A percentile compares a stretch with the other conserved stretches of the same genome.
Evolutionary conservation across 2,888 invertebrate species (phyloP).

Genomic region (Diogma glabrata): DNA sequence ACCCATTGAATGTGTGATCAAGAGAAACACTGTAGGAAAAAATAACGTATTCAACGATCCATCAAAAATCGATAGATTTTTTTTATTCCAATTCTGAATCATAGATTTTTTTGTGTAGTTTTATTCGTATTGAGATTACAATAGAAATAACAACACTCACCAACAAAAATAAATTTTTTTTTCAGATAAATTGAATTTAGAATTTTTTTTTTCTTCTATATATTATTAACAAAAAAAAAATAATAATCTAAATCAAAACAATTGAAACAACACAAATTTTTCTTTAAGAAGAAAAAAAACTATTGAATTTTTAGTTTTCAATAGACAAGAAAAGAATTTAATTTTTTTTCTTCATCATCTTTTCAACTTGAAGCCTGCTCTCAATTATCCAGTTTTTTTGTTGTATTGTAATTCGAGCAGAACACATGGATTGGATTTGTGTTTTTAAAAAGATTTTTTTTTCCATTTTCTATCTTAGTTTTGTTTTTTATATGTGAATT

Average conservation of each 20-base stretch:
- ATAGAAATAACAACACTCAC: slow-evolving; percentile 7
- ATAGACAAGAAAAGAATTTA: slow-evolving; percentile 1
- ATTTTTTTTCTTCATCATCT: slow-evolving; percentile 3
- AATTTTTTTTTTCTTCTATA: no score
- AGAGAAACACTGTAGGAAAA: neutral
- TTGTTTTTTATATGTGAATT: no score
- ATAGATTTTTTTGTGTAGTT: no score
- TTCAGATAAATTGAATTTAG: slow-evolving; percentile 6
- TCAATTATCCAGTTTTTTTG: slow-evolving; percentile 7
- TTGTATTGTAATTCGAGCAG: slow-evolving; percentile 8
- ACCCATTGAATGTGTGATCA: slow-evolving; percentile 7
- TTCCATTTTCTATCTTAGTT: no score
- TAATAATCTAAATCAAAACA: no score
- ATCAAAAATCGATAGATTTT: slow-evolving; percentile 3
- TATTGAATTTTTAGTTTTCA: neutral
- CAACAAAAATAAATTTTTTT: neutral
- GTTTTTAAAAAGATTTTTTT: neutral
- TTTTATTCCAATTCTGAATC: no score
- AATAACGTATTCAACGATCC: slow-evolving; percentile 4
- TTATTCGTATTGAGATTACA: slow-evolving; percentile 2
- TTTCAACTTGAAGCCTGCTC: slow-evolving; percentile 10
- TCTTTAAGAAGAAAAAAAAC: neutral
- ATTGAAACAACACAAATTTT: slow-evolving; percentile 3
- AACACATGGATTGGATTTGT: slow-evolving; percentile 7
- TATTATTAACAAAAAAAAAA: no score